Evolutionary conservation across 2,797 vertebrate species (phyloP).

Genomic region (Cyclopterus lumpus): DNA sequence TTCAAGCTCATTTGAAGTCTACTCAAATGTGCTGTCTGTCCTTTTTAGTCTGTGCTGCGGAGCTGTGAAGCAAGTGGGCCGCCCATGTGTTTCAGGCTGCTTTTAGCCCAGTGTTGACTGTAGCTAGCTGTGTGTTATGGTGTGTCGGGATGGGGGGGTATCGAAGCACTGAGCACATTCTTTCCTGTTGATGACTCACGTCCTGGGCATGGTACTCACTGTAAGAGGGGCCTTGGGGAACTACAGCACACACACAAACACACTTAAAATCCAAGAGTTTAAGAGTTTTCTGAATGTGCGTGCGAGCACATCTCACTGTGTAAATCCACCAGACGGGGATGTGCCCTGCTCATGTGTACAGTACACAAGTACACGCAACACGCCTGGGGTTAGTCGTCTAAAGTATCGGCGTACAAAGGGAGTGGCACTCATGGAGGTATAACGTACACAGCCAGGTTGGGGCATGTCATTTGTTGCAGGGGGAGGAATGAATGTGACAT

Average conservation of each 20-base stretch:
- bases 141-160: slow-evolving; percentile 49
- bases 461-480: slow-evolving; percentile 35
- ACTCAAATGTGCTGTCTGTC: slow-evolving; percentile 37
- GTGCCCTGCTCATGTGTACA: neutral
- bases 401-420: slow-evolving; percentile 5
- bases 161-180: slow-evolving; percentile 70
- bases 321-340: neutral
- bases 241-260: slow-evolving; percentile 41
- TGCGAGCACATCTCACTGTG: slow-evolving; percentile 12
- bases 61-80: slow-evolving; percentile 41
- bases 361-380: neutral
- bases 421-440: slow-evolving; percentile 12
- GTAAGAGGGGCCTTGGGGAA: slow-evolving; percentile 54
- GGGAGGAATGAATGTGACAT: slow-evolving; percentile 42
- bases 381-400: slow-evolving; percentile 5
- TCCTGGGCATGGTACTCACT: slow-evolving; percentile 69
- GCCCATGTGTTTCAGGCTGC: slow-evolving; percentile 42
- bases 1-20: slow-evolving; percentile 33
- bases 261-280: slow-evolving; percentile 27
- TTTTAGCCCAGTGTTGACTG: slow-evolving; percentile 62
- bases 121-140: slow-evolving; percentile 63
- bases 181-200: slow-evolving; percentile 80
- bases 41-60: slow-evolving; percentile 37
- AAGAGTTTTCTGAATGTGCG: slow-evolving; percentile 27
- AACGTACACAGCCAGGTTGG: slow-evolving; percentile 32